Base-by-base conservation (phyloP, 2,797 vertebrate genomes). In the Rousettus madagascariensis region DNA sequence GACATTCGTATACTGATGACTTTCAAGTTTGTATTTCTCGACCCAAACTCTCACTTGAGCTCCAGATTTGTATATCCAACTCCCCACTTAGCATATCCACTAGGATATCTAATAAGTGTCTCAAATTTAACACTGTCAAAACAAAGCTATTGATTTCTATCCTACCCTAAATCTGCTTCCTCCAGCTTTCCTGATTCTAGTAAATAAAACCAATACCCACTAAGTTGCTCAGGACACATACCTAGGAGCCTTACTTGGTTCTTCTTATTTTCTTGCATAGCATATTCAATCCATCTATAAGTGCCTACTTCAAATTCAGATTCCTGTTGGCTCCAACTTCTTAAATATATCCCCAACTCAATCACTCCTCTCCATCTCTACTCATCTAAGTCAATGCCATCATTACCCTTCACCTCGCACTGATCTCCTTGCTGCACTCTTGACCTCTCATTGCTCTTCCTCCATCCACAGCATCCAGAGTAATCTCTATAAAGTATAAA, bases 91-190 rank as follows among this genome's bases (percentile, higher is more conserved):
- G 26, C 38, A 38, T 66, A 77, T 63, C 59, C 43, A 80, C 61
- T 43, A 57, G 12, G 55, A 49, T 79, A 7, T 79, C 49, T 90
- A 90, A 55, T 59, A 75, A 86, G 11, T 28, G 83, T 84, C 82
- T 84, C 26, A 75, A 79, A 79, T 89, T 46, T 94, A 95, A 77
- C 30, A 86, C 59, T 33, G n/a, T 26, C 75, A 59, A 94, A 96
- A 61, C 6, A 82, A 93, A 72, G 61, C 28, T 19, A 33, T 13
- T 66, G 33, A 83, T 79, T 78, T 80, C 33, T 63, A 30, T 57
- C 20, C 71, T 53, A 75, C 30, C 17, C 20, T 46, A 92, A 63
- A 3, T 86, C 33, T 86, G n/a, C 33, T 90, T 69, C 26, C 65
- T 30, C 2, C 9, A 49, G 26, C 41, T 24, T 74, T 79, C 57